A percentile compares a stretch with the other conserved stretches of the same genome.
Evolutionary conservation across 2,113 vertebrate genomes (phyloP).

Genomic region (Poicephalus gulielmi): DNA sequence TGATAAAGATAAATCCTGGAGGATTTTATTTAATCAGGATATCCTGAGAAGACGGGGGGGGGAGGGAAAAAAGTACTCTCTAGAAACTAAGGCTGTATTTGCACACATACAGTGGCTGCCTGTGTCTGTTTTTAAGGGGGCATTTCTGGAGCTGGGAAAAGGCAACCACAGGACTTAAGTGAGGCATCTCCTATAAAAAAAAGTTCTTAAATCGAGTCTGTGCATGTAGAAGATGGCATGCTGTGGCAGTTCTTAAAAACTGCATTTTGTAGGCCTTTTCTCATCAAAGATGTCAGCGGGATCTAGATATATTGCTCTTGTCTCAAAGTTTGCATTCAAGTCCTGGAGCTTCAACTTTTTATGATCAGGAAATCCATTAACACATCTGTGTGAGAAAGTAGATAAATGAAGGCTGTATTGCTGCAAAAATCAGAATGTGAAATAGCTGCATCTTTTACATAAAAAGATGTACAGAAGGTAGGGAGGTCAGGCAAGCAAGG

Average conservation of each 20-base stretch:
- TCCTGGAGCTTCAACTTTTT: background rate
- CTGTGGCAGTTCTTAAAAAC: background rate
- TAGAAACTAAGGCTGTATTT: background rate
- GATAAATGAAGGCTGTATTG: background rate
- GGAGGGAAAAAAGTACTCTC: background rate
- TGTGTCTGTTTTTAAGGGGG: background rate
- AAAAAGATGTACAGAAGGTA: background rate
- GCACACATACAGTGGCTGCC: background rate
- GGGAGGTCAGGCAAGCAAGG: background rate
- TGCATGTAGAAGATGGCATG: background rate
- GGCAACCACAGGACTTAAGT: background rate
- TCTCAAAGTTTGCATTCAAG: conserved; percentile 18
- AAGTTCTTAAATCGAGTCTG: background rate
- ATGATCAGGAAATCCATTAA: background rate
- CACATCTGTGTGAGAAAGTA: background rate
- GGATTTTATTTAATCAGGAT: background rate
- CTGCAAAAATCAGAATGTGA: background rate
- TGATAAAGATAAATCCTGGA: background rate
- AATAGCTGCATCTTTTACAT: background rate
- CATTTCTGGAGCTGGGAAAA: background rate
- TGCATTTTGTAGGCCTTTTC: background rate
- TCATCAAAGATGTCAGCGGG: background rate
- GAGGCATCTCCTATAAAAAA: background rate
- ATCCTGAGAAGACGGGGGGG: too few relatives aligned
- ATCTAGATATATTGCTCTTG: background rate